Base-by-base conservation (phyloP, 2,888 invertebrate genomes). In the Schrankia costaestrigalis region DNA sequence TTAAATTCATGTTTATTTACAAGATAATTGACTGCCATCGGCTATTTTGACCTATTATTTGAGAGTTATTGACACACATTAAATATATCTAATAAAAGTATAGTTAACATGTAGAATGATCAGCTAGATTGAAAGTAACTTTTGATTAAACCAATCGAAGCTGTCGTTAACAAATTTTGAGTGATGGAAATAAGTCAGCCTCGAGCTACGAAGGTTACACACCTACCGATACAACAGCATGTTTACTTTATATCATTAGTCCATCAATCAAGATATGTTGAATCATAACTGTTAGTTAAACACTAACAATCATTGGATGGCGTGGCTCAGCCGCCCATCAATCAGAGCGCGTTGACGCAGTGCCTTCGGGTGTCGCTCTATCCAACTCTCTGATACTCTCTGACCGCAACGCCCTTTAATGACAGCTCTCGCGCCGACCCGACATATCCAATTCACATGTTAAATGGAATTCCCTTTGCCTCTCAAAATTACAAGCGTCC, bases 401-500 rank as follows among this genome's bases (percentile, higher is more conserved):
- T 40, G 50, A 48, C 60, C 72, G 29, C 54, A 48, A 63, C 72
- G 73, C 73, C 73, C 63, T 60, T 51, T 76, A 76, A 78, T 80
- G 75, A 78, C 72, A 75, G 76, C 66, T 61, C 72, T 73, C 71
- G 65, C 78, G 60, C 77, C 71, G 66, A 71, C 64, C 71, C 72
- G 78, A 78, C 82, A 78, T 76, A 72, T 78, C 81, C 85, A 85
- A 86, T 87, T 86, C 86, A 87, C 87, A 85, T 83, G 81, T 86
- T 83, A 85, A 86, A 86, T 84, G 83, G 78, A 81, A 80, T 78
- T 78, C 78, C 80, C 78, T 84, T 82, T 79, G 75, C 78, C 79
- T 76, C 75, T 79, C 66, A 56, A 79, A 79, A 81, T 83, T 82
- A 80, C 66, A 68, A 73, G 61, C 73, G 71, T 71, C 74, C 72